Percentiles rank a stretch among this genome's conserved stretches.
phyloP scores from a whole-genome alignment of 1,140 invertebrate genomes.

The Drosophila ohnishii region DNA sequence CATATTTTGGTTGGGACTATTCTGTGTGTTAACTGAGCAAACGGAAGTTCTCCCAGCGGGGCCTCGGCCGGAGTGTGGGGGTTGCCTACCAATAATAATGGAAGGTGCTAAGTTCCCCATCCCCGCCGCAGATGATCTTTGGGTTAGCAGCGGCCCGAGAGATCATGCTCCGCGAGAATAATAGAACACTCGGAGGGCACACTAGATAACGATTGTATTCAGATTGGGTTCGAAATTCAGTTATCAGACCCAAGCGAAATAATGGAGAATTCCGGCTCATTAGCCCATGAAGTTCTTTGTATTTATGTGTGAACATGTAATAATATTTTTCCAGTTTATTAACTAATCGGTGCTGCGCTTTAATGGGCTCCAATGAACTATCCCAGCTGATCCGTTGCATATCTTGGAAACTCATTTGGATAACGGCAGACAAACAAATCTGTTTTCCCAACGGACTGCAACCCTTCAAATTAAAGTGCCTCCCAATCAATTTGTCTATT shows the following conservation, averaged over 20 bases:
- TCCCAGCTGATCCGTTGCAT: background rate
- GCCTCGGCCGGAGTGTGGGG: background rate
- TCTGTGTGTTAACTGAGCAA: slow-evolving; percentile 37
- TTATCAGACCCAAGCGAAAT: slow-evolving; percentile 17
- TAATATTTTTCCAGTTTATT: slow-evolving; percentile 13
- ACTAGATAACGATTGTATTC: slow-evolving; percentile 18
- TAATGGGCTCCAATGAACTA: slow-evolving; percentile 16
- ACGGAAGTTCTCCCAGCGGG: slow-evolving; percentile 66
- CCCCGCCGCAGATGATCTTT: slow-evolving; percentile 49
- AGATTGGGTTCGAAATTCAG: slow-evolving; percentile 15
- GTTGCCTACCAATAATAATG: slow-evolving; percentile 30
- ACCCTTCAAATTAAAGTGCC: slow-evolving; percentile 45
- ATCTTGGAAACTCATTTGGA: slow-evolving; percentile 17
- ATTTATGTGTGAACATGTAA: slow-evolving; percentile 30
- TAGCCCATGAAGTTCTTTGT: slow-evolving; percentile 5
- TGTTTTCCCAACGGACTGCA: slow-evolving; percentile 35
- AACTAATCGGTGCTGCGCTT: slow-evolving; percentile 7
- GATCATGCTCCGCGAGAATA: slow-evolving; percentile 49
- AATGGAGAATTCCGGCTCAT: slow-evolving; percentile 4
- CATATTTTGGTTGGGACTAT: slow-evolving; percentile 55
- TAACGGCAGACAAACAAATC: slow-evolving; percentile 31
- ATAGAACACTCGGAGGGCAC: slow-evolving; percentile 23
- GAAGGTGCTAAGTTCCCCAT: slow-evolving; percentile 53
- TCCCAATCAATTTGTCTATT: slow-evolving; percentile 64
- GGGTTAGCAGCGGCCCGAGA: slow-evolving; percentile 53